phyloP scores from a whole-genome alignment of 1,140 invertebrate genomes.

The Grapholita molesta region DNA sequence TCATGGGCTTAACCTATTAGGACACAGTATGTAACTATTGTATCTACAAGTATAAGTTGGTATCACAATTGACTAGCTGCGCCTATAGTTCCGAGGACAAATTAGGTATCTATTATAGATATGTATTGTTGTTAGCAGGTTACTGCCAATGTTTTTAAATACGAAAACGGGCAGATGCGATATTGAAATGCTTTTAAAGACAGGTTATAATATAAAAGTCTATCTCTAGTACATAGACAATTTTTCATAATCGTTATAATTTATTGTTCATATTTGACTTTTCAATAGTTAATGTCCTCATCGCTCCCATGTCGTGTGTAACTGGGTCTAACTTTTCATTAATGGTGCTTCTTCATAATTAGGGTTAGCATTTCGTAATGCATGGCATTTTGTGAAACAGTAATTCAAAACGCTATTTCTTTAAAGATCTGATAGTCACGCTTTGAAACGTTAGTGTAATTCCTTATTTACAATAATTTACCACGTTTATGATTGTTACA shows the following conservation, averaged over 20 bases:
- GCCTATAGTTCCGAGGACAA: not conserved
- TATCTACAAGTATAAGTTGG: not conserved
- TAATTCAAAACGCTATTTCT: not conserved
- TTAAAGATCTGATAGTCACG: not conserved
- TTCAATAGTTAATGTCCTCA: no score
- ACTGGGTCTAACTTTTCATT: no score
- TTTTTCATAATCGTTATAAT: no score
- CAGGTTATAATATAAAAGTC: no score
- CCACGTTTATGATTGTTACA: not conserved
- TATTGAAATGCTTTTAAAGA: no score
- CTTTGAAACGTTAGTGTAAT: not conserved
- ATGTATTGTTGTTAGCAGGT: not conserved
- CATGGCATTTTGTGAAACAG: not conserved
- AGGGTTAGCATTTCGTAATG: not conserved
- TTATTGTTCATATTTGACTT: no score
- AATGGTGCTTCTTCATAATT: no score
- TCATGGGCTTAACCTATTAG: not conserved
- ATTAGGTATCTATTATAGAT: not conserved
- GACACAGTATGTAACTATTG: not conserved
- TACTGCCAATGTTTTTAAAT: not conserved
- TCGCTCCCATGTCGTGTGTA: no score
- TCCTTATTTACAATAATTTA: not conserved
- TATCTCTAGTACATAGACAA: no score
- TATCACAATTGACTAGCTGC: not conserved
- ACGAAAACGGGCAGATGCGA: not conserved